Percentiles rank a stretch among this genome's conserved stretches.
Conservation (phyloP, 2,113 vertebrate species). For the Corydoras sp. region DNA sequence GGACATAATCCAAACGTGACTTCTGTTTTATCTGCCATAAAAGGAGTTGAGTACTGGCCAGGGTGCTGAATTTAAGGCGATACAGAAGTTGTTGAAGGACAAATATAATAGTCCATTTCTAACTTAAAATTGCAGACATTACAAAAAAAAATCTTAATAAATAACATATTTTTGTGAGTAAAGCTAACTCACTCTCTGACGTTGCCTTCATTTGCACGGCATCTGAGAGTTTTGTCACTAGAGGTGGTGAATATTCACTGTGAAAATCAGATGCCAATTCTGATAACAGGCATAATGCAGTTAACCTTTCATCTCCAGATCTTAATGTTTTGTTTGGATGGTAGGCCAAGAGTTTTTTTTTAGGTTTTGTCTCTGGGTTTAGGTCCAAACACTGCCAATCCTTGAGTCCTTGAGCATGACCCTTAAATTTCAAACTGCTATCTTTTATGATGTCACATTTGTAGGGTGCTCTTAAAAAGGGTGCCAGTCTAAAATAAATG, state of each 20-base stretch:
- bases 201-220: slow-evolving; percentile 48
- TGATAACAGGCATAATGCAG: slow-evolving; percentile 22
- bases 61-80: slow-evolving; percentile 56
- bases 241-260: slow-evolving; percentile 40
- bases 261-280: slow-evolving; percentile 30
- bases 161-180: not conserved
- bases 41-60: slow-evolving; percentile 53
- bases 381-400: no score
- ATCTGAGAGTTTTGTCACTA: slow-evolving; percentile 46
- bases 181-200: slow-evolving; percentile 33
- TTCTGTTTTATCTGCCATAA: not conserved
- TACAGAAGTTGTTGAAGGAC: not conserved
- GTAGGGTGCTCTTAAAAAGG: no score
- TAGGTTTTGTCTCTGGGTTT: no score
- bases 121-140: no score
- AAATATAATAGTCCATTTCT: not conserved
- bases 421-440: no score
- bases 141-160: not conserved
- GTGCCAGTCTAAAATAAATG: no score
- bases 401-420: no score
- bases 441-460: no score
- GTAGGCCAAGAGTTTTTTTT: no score
- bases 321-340: not conserved
- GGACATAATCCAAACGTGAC: not conserved
- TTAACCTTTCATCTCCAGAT: not conserved